Percentiles rank a stretch among this genome's conserved stretches.
phyloP scores from a whole-genome alignment of 2,797 vertebrate species.

The Lithobates sylvaticus region DNA sequence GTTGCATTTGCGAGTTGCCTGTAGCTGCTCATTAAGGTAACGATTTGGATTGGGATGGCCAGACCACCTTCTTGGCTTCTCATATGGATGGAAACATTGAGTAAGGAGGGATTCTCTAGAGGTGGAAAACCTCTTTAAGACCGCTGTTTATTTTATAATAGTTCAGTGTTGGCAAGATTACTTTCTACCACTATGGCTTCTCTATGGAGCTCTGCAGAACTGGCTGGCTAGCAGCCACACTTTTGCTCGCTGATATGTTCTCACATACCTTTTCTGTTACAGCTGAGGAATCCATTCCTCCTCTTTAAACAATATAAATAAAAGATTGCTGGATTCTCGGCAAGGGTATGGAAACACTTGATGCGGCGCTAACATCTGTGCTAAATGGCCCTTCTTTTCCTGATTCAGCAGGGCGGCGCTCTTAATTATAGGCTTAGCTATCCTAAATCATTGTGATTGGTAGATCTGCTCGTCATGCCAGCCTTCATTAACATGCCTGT shows the following conservation, averaged over 20 bases:
- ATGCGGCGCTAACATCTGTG: conserved; percentile 33
- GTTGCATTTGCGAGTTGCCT: no score
- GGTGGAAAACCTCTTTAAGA: background rate
- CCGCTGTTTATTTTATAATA: fast-evolving
- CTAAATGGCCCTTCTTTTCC: conserved; percentile 68
- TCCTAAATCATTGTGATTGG: conserved; percentile 19
- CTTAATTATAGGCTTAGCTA: conserved; percentile 29
- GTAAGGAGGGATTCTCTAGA: conserved; percentile 59
- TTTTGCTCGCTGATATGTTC: fast-evolving
- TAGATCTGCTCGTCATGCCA: background rate
- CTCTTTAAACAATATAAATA: conserved; percentile 68
- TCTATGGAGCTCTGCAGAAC: background rate
- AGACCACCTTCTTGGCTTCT: no score
- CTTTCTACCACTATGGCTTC: background rate
- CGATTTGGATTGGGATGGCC: no score
- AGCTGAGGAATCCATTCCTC: conserved; percentile 60
- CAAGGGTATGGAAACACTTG: conserved; percentile 68
- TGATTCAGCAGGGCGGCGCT: conserved; percentile 6
- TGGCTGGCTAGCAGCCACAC: background rate
- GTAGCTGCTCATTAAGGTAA: no score
- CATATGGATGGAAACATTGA: conserved; percentile 19
- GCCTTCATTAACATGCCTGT: conserved; percentile 16
- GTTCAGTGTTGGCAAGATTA: background rate
- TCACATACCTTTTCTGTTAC: conserved; percentile 42
- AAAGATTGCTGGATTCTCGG: conserved; percentile 65